Percentiles rank a stretch among this genome's conserved stretches.
Conservation (phyloP, 2,888 invertebrate species). For the Drosophila neoperkinsi region DNA sequence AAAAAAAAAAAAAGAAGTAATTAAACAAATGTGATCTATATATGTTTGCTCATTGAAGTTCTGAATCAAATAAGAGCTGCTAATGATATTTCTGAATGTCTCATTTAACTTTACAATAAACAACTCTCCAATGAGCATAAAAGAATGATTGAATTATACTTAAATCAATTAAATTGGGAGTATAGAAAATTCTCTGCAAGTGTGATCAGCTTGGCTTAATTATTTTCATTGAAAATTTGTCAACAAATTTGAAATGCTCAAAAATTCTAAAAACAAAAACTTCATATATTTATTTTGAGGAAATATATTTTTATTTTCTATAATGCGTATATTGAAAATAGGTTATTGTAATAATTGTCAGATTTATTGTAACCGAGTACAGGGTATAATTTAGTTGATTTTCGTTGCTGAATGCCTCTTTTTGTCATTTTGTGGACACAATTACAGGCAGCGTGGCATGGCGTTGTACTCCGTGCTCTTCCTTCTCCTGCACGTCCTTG, state of each 20-base stretch:
- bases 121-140: neutral
- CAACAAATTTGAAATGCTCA: neutral
- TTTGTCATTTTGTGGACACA: constrained; percentile 41
- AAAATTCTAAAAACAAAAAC: neutral
- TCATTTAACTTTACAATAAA: neutral
- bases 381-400: constrained; percentile 20
- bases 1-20: neutral
- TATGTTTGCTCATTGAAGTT: neutral
- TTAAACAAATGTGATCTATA: neutral
- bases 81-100: neutral
- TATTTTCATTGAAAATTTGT: neutral
- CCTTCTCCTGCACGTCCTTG: neutral
- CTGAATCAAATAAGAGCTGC: neutral
- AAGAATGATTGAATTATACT: neutral
- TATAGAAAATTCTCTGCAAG: neutral
- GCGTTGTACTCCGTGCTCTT: neutral
- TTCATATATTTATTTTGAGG: neutral
- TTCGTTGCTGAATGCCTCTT: constrained; percentile 7
- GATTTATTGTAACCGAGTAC: neutral
- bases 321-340: neutral
- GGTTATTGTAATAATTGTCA: neutral
- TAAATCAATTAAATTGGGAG: neutral
- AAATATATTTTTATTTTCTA: neutral
- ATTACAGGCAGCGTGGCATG: constrained; percentile 33
- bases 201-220: too few relatives aligned